Evolutionary conservation across 1,140 invertebrate genomes (phyloP), one percentile per base, ranked within the genome.

Genomic region (Trichogramma pretiosum): DNA sequence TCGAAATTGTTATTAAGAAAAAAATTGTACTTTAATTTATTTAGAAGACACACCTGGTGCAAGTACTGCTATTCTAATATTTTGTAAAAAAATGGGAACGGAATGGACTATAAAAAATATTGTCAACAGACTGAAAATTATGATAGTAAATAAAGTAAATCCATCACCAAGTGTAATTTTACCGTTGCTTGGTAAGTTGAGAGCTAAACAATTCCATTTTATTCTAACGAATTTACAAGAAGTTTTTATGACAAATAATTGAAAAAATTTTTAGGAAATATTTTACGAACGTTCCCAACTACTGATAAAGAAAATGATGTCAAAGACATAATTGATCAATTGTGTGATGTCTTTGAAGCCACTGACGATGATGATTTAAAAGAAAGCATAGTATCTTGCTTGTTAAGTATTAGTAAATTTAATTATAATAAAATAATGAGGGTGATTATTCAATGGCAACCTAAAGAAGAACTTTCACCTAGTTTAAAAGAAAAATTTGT

Each of bases 91-190:
- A 46, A 40, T 63, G 52, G 63, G 61, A 2, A 10, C 46, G 0
- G 16, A 19, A 1, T 71, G 65, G 67, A 40, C 59, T 0, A 54
- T 60, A 22, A 52, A 62, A 3, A 59, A 71, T 50, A 56, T 72
- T 21, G 44, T 71, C 35, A 13, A 53, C 1, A 49, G 49, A 42
- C 35, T 72, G 19, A 52, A 65, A 30, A 46, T 59, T 13, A 62
- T 70, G 40, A 65, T 71, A 13, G 53, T 65, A 16, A 50, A 51
- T 9, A 44, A 57, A 30, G 52, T 47, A 43, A 53, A 61, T 53
- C 39, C 57, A 2, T 62, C 42, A n/a, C 14, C 40, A 3, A 66
- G 58, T 17, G 52, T 60, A 11, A 56, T 55, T 10, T 56, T 68
- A 35, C 57, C 37, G 35, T 53, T 68, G 49, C 48, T 70, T 5